A percentile compares a stretch with the other conserved stretches of the same genome.
phyloP scores from a whole-genome alignment of 2,113 vertebrate species.

The Ascaphus truei region DNA sequence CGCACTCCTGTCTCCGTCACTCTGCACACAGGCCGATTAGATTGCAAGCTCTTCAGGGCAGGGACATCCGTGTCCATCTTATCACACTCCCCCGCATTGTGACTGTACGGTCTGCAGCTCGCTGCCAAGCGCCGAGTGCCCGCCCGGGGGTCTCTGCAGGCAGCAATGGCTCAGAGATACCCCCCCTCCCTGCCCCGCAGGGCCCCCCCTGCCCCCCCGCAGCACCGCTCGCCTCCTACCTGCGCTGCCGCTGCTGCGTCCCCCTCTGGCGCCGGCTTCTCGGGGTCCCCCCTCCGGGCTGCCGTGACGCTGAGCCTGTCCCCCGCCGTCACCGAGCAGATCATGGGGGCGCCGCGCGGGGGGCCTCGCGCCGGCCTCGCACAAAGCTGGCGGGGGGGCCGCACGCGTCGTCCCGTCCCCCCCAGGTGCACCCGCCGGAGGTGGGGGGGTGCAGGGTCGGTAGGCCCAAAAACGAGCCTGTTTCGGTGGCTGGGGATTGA shows the following conservation, averaged over 20 bases:
- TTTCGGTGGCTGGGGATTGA: neutral
- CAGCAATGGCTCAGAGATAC: neutral
- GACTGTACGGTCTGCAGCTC: no score
- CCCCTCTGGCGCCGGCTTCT: slow-evolving; percentile 19
- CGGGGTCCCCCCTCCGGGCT: slow-evolving; percentile 24
- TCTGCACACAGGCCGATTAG: no score
- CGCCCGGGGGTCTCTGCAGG: no score
- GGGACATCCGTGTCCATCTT: no score
- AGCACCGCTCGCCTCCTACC: neutral
- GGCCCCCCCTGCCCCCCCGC: neutral
- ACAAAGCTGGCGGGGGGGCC: neutral
- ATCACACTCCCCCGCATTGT: no score
- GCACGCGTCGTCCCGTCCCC: neutral
- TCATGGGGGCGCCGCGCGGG: neutral
- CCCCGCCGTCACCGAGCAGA: slow-evolving; percentile 15
- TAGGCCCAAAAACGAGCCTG: slow-evolving; percentile 4
- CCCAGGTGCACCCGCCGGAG: neutral
- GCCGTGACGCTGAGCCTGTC: slow-evolving; percentile 32
- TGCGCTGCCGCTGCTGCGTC: slow-evolving; percentile 7
- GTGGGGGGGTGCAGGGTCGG: neutral
- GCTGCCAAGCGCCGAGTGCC: no score
- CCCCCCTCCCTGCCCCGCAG: neutral
- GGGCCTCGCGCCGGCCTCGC: neutral
- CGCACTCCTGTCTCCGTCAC: no score
- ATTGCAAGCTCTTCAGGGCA: no score